A percentile compares a stretch with the other conserved stretches of the same genome.
Evolutionary conservation across 2,888 invertebrate genomes (phyloP).

Genomic region (Lepeophtheirus nordmannii): DNA sequence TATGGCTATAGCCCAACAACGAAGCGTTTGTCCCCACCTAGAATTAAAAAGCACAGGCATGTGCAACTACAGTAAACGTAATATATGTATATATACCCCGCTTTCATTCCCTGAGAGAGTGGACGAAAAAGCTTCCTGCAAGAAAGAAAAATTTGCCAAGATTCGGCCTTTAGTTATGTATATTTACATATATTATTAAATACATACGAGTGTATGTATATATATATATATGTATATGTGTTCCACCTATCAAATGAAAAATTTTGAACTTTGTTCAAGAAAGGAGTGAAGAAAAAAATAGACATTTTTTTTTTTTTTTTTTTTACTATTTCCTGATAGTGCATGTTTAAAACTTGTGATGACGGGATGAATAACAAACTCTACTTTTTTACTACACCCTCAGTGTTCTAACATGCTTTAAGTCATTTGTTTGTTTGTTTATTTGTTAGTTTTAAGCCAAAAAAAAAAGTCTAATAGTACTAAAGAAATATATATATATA

Average conservation of each 20-base stretch:
- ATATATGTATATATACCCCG: not conserved
- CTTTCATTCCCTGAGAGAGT: not conserved
- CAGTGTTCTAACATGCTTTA: too few relatives aligned
- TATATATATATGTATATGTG: too few relatives aligned
- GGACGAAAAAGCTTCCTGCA: not conserved
- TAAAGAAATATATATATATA: not conserved
- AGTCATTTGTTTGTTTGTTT: too few relatives aligned
- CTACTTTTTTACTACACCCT: too few relatives aligned
- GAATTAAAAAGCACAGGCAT: not conserved
- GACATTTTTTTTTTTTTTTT: not conserved
- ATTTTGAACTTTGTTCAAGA: constrained; percentile 1
- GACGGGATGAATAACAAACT: not conserved
- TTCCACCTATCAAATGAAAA: not conserved
- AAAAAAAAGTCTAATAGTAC: not conserved
- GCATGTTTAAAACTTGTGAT: constrained; percentile 4
- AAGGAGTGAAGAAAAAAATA: constrained; percentile 4
- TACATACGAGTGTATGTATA: too few relatives aligned
- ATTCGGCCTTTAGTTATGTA: not conserved
- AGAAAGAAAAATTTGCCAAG: constrained; percentile 8
- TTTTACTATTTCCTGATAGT: constrained; percentile 4
- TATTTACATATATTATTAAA: too few relatives aligned
- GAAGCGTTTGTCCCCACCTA: too few relatives aligned
- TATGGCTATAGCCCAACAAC: too few relatives aligned
- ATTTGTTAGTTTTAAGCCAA: too few relatives aligned
- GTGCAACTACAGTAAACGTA: too few relatives aligned